Evolutionary conservation across 2,797 vertebrate genomes (phyloP).

Genomic region (Triplophysa yarkandensis): DNA sequence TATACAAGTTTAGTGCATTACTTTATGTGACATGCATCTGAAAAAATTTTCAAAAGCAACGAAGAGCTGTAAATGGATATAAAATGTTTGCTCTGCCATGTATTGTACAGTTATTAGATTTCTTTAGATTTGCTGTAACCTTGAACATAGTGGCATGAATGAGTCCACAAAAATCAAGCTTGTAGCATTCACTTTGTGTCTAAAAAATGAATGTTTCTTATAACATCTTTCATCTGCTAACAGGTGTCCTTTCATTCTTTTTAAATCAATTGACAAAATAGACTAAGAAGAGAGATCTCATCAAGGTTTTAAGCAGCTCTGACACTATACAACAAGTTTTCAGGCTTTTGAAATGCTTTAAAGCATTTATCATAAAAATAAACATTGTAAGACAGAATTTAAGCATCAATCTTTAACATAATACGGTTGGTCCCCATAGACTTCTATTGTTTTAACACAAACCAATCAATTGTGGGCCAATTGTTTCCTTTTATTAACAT

Average conservation of each 20-base stretch:
- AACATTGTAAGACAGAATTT: neutral
- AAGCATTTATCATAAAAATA: neutral
- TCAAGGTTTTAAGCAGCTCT: neutral
- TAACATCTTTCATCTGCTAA: neutral
- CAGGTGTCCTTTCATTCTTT: neutral
- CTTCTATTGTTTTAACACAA: too few species aligned
- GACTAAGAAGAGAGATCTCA: neutral
- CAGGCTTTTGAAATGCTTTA: neutral
- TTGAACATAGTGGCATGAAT: constrained; percentile 10
- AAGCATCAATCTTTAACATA: too few species aligned
- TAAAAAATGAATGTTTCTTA: constrained; percentile 1
- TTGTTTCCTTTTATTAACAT: too few species aligned
- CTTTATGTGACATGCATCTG: constrained; percentile 37
- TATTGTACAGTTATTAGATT: constrained; percentile 15
- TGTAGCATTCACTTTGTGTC: neutral
- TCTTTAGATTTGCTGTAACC: constrained; percentile 22
- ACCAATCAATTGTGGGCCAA: too few species aligned
- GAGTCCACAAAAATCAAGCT: neutral
- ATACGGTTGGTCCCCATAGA: too few species aligned
- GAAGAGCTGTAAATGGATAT: constrained; percentile 31
- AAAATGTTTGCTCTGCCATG: constrained; percentile 60
- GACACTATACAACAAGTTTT: neutral
- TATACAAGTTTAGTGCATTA: constrained; percentile 30
- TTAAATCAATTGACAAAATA: neutral
- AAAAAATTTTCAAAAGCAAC: constrained; percentile 55